Conservation (phyloP, 2,113 vertebrate genomes). For the Poecilia latipinna region DNA sequence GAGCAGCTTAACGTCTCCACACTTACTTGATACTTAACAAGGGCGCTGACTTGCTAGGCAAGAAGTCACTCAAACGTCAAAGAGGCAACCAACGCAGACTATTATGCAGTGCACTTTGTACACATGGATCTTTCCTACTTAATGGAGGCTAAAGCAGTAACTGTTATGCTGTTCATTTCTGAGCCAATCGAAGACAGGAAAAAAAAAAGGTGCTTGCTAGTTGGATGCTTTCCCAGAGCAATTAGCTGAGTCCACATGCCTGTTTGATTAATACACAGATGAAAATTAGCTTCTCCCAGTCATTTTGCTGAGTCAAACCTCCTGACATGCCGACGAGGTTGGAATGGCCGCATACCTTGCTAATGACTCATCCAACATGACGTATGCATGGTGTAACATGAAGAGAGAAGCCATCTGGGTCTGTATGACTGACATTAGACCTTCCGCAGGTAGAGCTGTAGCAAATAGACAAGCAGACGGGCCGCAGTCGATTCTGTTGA, state of each 20-base stretch:
- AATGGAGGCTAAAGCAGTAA: conserved; percentile 34
- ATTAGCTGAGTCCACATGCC: conserved; percentile 75
- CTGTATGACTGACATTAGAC: background rate
- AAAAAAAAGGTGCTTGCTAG: conserved; percentile 28
- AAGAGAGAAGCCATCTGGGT: background rate
- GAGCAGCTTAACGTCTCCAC: background rate
- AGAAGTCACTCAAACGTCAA: conserved; percentile 32
- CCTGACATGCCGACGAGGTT: conserved; percentile 34
- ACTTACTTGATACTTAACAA: conserved; percentile 8
- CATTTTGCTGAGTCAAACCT: conserved; percentile 22
- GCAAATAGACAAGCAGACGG: conserved; percentile 25
- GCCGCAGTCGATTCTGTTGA: conserved; percentile 39
- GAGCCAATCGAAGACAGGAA: conserved; percentile 28
- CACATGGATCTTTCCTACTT: conserved; percentile 30
- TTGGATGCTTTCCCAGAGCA: conserved; percentile 77
- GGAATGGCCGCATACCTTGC: conserved; percentile 10
- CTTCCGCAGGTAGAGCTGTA: conserved; percentile 6
- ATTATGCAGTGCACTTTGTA: conserved; percentile 30
- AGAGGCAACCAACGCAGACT: conserved; percentile 25
- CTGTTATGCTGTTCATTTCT: conserved; percentile 52
- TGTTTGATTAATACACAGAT: conserved; percentile 76
- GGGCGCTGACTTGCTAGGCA: background rate
- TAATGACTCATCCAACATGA: conserved; percentile 7
- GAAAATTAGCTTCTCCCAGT: conserved; percentile 63
- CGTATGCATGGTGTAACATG: conserved; percentile 4